Evolutionary conservation across 2,888 invertebrate species (phyloP), one percentile per base, ranked within the genome.

Genomic region (Neuroscelio doddi): DNA sequence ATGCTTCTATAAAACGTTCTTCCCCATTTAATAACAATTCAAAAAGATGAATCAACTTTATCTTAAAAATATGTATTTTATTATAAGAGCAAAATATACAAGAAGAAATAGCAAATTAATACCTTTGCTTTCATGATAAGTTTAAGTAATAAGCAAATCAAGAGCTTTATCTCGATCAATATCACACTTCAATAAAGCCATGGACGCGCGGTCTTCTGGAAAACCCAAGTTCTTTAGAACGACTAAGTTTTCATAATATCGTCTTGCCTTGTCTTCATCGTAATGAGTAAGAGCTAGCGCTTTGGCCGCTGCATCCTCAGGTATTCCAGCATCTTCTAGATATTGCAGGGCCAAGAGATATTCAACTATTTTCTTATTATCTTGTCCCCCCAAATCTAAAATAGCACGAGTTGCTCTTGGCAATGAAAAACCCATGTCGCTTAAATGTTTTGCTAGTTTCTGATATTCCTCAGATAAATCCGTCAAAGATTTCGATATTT

Each of bases 361-460:
- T 81, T 96, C 95, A 56, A 95, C 90, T 71, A 95, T 94, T 89
- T 93, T 94, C 85, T 94, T 95, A 85, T 95, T 93, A 86, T 94
- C 91, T 80, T 87, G 88, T 57, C 95, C 95, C 68, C 94, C 86
- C 45, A 91, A 86, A 72, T 90, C 89, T 71, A 92, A 92, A 42
- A 84, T 78, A n/a, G 93, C 92, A 74, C 94, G 89, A 3, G 93
- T 91, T 12, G 94, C 94, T 82, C 94, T 89, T 57, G 92, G 89
- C 47, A 93, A 81, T 0, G 94, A 92, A 80, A 97, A 97, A 0
- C 97, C 97, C 96, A 97, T 97, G 63, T 90, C 89, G 76, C 91
- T 90, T 58, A 96, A 90, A 69, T 90, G 90, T 76, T 89, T 88
- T 49, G 92, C 93, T 77, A 94, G 86, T 30, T 86, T 87, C 81